Conservation (phyloP, 2,888 invertebrate genomes). For the Panzeria rudis region DNA sequence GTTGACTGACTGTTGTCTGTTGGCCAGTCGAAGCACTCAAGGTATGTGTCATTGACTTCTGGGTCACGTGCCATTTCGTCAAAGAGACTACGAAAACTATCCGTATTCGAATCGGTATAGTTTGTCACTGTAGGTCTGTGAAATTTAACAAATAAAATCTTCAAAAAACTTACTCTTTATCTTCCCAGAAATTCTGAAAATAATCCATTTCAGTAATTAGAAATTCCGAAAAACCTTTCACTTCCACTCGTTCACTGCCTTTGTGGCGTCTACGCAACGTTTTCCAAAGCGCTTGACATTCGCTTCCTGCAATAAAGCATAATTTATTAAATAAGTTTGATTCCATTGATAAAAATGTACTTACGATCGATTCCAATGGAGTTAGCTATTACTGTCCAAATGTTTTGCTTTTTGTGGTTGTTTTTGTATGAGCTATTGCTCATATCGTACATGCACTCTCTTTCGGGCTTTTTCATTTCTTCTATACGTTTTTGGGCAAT, state of each 20-base stretch:
- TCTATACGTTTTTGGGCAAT: no score
- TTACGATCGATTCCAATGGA: no score
- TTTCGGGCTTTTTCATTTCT: no score
- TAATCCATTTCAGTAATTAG: neutral
- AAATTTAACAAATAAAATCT: conserved; percentile 1
- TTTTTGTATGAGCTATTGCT: no score
- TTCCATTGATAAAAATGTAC: neutral
- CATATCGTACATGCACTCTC: no score
- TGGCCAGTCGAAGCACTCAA: neutral
- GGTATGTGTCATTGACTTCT: neutral
- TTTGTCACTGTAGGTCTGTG: neutral
- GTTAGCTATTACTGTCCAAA: no score
- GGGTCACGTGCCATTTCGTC: conserved; percentile 16
- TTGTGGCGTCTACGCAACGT: no score
- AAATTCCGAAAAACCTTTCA: neutral
- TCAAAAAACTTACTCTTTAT: conserved; percentile 18
- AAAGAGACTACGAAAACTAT: conserved; percentile 26
- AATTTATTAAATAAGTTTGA: conserved; percentile 4
- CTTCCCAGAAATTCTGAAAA: conserved; percentile 16
- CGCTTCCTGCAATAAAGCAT: no score
- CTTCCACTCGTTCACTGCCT: conserved; percentile 14
- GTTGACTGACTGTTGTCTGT: conserved; percentile 13
- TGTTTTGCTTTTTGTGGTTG: no score
- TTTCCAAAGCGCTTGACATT: no score
- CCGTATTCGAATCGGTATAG: conserved; percentile 20